Percentiles rank a stretch among this genome's conserved stretches.
Evolutionary conservation across 2,113 vertebrate species (phyloP).

Genomic region (Centrocercus urophasianus): DNA sequence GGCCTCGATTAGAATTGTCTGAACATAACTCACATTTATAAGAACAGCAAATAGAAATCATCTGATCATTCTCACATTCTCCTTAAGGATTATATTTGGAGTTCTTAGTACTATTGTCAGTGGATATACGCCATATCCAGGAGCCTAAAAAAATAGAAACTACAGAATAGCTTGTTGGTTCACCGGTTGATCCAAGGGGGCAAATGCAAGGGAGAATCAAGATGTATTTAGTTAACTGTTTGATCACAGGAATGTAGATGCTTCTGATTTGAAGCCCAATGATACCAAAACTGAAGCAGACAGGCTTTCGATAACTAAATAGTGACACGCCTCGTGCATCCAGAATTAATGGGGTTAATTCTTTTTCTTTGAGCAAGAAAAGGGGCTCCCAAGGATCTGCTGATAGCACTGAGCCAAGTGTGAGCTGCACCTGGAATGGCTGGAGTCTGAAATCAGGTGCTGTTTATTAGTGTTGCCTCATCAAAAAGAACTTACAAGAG

Average conservation of each 20-base stretch:
- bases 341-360: background rate
- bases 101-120: rapidly evolving
- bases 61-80: background rate
- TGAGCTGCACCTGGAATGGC: slow-evolving; percentile 45
- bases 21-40: background rate
- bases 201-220: background rate
- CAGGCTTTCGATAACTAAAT: background rate
- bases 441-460: slow-evolving; percentile 32
- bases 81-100: background rate
- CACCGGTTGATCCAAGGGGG: background rate
- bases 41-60: background rate
- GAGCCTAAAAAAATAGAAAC: background rate
- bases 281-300: background rate
- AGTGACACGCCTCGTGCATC: background rate
- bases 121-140: background rate
- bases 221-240: background rate
- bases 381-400: background rate
- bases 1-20: background rate
- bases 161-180: background rate
- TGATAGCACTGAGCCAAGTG: background rate
- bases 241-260: background rate
- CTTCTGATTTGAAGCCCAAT: background rate
- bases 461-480: slow-evolving; percentile 15
- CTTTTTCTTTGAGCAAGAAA: slow-evolving; percentile 14
- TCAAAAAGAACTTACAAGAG: slow-evolving; percentile 21